Percentiles rank a stretch among this genome's conserved stretches.
These are phyloP conservation scores for Anhinga rufa DNA, from an alignment of 2,113 vertebrate species.

Conservation along the genomic window DNA sequence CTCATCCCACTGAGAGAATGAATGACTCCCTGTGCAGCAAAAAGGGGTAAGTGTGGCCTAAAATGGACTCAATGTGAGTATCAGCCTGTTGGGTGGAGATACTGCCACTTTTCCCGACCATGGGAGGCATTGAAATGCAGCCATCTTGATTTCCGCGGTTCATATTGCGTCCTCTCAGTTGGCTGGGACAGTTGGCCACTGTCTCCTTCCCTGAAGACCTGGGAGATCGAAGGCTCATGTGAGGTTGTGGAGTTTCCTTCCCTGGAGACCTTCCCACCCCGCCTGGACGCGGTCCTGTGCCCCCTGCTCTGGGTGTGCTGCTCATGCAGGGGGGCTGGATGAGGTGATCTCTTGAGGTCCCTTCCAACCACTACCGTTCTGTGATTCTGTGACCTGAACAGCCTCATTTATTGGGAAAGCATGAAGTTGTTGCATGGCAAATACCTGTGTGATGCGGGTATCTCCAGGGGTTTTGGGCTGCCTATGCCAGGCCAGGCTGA, in stretches of 20 bases:
- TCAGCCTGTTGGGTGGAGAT: rapidly evolving
- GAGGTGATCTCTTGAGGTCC: too few relatives aligned
- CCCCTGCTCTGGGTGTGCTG: too few relatives aligned
- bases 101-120: not conserved
- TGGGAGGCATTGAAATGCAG: not conserved
- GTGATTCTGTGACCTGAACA: not conserved
- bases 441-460: not conserved
- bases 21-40: not conserved
- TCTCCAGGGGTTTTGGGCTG: rapidly evolving
- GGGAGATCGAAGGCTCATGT: rapidly evolving
- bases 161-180: not conserved
- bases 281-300: too few relatives aligned
- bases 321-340: too few relatives aligned
- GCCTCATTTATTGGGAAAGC: not conserved
- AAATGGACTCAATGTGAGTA: not conserved
- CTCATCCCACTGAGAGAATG: rapidly evolving
- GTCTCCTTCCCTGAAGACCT: not conserved
- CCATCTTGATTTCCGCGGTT: not conserved
- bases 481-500: not conserved
- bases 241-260: too few relatives aligned
- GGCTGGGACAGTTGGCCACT: not conserved
- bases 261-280: too few relatives aligned
- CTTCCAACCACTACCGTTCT: too few relatives aligned
- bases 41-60: not conserved
- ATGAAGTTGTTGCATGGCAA: not conserved